phyloP scores from a whole-genome alignment of 2,888 invertebrate genomes.

The Agrilus cyanescens region DNA sequence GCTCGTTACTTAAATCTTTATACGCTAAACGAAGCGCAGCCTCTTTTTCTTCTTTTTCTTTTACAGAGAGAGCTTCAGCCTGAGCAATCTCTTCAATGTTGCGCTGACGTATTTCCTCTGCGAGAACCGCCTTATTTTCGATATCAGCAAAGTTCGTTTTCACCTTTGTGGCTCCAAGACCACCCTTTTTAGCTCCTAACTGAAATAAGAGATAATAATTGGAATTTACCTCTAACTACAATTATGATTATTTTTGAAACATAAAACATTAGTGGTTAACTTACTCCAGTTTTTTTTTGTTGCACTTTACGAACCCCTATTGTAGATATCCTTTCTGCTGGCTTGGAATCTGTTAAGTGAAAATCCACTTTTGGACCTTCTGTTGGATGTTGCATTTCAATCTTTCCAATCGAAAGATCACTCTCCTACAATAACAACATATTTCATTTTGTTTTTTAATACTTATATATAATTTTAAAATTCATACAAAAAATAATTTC shows the following conservation, averaged over 20 bases:
- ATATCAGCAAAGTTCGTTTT: conserved; percentile 91
- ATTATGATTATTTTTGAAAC: too few relatives aligned
- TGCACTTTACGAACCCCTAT: conserved; percentile 60
- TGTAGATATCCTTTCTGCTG: conserved; percentile 47
- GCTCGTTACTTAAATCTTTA: conserved; percentile 56
- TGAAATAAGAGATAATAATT: conserved; percentile 28
- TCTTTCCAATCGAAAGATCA: too few relatives aligned
- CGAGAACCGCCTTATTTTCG: conserved; percentile 78
- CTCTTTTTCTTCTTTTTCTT: conserved; percentile 58
- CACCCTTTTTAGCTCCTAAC: conserved; percentile 79
- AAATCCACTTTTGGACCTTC: conserved; percentile 31
- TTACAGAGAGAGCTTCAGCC: conserved; percentile 35
- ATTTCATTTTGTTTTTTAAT: too few relatives aligned
- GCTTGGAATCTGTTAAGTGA: conserved; percentile 10
- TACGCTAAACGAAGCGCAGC: conserved; percentile 64
- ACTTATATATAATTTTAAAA: too few relatives aligned
- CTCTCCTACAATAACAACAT: too few relatives aligned
- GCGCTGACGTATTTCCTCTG: conserved; percentile 53
- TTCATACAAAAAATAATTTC: too few relatives aligned
- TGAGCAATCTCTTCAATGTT: conserved; percentile 35
- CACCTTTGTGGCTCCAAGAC: conserved; percentile 89
- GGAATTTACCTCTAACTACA: neutral
- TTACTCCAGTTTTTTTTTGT: conserved; percentile 57
- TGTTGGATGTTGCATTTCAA: conserved; percentile 6
- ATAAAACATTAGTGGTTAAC: conserved; percentile 18